These are phyloP conservation scores for Aphelenchoides fujianensis DNA, from an alignment of 1,140 invertebrate genomes.

Conservation along the genomic window DNA sequence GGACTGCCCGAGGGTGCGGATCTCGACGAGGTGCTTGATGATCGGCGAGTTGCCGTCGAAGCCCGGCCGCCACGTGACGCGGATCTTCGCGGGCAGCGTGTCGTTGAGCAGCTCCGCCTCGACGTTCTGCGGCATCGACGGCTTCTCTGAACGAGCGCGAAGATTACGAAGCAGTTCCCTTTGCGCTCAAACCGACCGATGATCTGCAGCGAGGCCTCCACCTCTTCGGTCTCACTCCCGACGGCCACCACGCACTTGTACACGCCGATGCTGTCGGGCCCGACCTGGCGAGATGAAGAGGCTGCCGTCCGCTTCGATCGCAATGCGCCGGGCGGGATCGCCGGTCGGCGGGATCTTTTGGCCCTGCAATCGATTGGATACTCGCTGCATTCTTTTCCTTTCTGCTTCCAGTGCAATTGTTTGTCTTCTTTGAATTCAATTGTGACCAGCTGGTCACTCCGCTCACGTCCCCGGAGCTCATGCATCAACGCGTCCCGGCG, in stretches of 20 bases:
- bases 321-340: constrained; percentile 42
- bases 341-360: constrained; percentile 40
- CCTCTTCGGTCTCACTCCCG: constrained; percentile 43
- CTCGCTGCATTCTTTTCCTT: constrained; percentile 31
- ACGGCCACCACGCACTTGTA: constrained; percentile 51
- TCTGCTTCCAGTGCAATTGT: constrained; percentile 20
- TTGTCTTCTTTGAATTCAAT: constrained; percentile 15
- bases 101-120: constrained; percentile 69
- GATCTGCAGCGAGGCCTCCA: constrained; percentile 44
- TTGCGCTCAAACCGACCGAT: constrained; percentile 28
- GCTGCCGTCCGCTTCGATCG: constrained; percentile 52
- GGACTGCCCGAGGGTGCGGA: constrained; percentile 71
- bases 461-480: not conserved
- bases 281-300: constrained; percentile 57
- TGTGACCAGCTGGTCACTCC: not conserved
- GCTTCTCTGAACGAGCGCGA: constrained; percentile 83
- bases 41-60: constrained; percentile 96
- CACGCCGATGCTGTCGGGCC: constrained; percentile 58
- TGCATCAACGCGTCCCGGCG: not conserved
- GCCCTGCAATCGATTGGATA: constrained; percentile 37
- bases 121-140: constrained; percentile 82
- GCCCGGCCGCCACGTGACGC: constrained; percentile 83
- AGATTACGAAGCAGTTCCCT: too few relatives aligned
- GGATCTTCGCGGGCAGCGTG: constrained; percentile 70
- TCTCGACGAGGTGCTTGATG: constrained; percentile 86